Percentiles rank a stretch among this genome's conserved stretches.
Conservation (phyloP, 1,140 invertebrate species). For the Drosophila bocqueti region DNA sequence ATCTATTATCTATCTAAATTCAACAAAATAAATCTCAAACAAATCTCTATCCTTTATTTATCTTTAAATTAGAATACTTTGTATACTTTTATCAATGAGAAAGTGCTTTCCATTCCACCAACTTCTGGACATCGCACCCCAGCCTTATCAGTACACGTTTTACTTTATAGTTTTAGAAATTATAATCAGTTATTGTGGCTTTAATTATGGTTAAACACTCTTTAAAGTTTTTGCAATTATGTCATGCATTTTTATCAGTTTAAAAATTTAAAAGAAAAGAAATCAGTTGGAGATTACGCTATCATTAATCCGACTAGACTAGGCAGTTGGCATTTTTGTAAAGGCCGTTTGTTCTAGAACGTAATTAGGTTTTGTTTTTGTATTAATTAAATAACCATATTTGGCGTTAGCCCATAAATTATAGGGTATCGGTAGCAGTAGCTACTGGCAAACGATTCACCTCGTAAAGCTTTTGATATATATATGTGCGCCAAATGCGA, state of each 20-base stretch:
- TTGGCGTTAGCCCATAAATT: not conserved
- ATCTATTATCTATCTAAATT: not conserved
- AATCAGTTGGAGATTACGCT: constrained; percentile 8
- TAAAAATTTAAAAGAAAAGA: not conserved
- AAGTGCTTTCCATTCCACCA: not conserved
- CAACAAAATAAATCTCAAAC: not conserved
- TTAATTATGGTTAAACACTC: constrained; percentile 2
- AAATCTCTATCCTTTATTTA: not conserved
- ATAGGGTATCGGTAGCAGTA: constrained; percentile 1
- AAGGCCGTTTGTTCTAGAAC: constrained; percentile 2
- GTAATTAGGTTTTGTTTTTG: not conserved
- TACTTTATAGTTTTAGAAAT: not conserved
- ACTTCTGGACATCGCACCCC: constrained; percentile 2
- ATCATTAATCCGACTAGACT: not conserved
- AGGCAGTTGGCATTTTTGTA: not conserved
- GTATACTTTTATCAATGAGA: constrained; percentile 13
- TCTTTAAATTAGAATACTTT: not conserved
- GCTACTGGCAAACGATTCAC: constrained; percentile 30
- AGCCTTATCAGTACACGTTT: not conserved
- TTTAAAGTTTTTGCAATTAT: constrained; percentile 7
- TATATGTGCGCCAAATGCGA: constrained; percentile 31
- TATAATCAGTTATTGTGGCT: constrained; percentile 7
- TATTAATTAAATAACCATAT: not conserved
- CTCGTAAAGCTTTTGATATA: constrained; percentile 52
- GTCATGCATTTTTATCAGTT: not conserved